Percentiles rank a stretch among this genome's conserved stretches.
Evolutionary conservation across 2,888 invertebrate genomes (phyloP).

Genomic region (Pterostichus madidus): DNA sequence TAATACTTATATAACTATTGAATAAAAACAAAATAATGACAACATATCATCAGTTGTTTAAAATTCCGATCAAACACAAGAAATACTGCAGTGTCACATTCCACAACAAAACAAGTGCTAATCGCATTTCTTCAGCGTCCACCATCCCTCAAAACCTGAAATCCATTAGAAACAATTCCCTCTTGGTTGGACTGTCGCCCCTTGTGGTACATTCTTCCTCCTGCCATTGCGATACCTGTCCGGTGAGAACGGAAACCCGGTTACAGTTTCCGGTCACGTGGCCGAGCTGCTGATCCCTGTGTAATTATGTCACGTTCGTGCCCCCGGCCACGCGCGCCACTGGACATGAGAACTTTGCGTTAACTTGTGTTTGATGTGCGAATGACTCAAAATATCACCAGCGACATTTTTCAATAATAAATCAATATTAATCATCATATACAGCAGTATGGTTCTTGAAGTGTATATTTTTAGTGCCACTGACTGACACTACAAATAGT

Average conservation of each 20-base stretch:
- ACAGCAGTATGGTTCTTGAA: too few relatives aligned
- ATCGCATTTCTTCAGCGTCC: too few relatives aligned
- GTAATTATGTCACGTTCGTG: constrained; percentile 40
- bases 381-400: not conserved
- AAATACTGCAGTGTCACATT: too few relatives aligned
- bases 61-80: too few relatives aligned
- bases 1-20: too few relatives aligned
- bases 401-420: too few relatives aligned
- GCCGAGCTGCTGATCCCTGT: constrained; percentile 8
- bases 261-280: constrained; percentile 35
- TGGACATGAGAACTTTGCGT: not conserved
- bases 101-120: too few relatives aligned
- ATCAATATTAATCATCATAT: too few relatives aligned
- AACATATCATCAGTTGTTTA: too few relatives aligned
- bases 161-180: constrained; percentile 9
- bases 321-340: not conserved
- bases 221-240: not conserved
- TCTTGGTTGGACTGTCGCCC: not conserved
- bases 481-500: too few relatives aligned
- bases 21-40: too few relatives aligned
- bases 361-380: constrained; percentile 4
- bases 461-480: too few relatives aligned
- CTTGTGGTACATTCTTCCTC: not conserved
- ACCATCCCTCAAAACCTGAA: not conserved
- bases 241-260: constrained; percentile 4